Conservation (phyloP, 2,797 vertebrate genomes). For the Helicolenus hilgendorfi region DNA sequence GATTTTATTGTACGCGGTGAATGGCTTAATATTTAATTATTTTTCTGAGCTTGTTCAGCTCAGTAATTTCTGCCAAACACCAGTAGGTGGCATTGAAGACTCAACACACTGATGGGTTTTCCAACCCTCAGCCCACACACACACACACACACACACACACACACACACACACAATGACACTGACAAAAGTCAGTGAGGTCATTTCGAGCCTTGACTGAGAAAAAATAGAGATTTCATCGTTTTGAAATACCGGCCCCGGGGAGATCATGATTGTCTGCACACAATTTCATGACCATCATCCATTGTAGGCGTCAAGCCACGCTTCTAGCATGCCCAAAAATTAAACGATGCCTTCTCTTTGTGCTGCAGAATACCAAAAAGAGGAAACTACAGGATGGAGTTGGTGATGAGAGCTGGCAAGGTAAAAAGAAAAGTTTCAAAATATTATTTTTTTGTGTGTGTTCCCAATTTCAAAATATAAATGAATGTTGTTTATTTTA, state of each 20-base stretch:
- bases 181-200: too few relatives aligned
- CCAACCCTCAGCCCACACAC: constrained; percentile 73
- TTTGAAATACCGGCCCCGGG: too few relatives aligned
- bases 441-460: not conserved
- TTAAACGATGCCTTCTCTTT: not conserved
- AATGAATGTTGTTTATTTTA: not conserved
- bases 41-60: not conserved
- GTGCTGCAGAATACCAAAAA: constrained; percentile 17
- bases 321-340: too few relatives aligned
- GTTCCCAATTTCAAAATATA: not conserved
- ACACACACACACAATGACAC: constrained; percentile 79
- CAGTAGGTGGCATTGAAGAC: constrained; percentile 76
- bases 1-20: not conserved
- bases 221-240: too few relatives aligned
- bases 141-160: constrained; percentile 80
- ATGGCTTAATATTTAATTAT: not conserved
- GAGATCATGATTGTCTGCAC: not conserved
- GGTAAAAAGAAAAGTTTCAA: not conserved
- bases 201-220: too few relatives aligned
- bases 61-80: not conserved
- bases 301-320: not conserved
- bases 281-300: not conserved
- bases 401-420: not conserved
- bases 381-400: constrained; percentile 10
- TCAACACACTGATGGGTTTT: constrained; percentile 18